Percentiles rank a stretch among this genome's conserved stretches.
phyloP scores from a whole-genome alignment of 2,888 invertebrate species.

The Heteropelma amictum region DNA sequence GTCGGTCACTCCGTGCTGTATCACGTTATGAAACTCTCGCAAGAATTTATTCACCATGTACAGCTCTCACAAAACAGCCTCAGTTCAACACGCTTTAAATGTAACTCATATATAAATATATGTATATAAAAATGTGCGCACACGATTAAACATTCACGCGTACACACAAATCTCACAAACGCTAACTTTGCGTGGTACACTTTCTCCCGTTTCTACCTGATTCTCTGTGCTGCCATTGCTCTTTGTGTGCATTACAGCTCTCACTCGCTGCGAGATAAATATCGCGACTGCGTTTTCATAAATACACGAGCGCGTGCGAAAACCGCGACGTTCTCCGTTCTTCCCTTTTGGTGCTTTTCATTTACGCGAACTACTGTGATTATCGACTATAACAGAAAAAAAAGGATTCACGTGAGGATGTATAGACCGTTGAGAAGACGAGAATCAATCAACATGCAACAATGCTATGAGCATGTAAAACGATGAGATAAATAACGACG shows the following conservation, averaged over 20 bases:
- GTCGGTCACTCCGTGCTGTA: conserved; percentile 68
- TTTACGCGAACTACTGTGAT: conserved; percentile 15
- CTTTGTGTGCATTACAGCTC: conserved; percentile 17
- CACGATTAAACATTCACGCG: neutral
- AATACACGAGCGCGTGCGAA: neutral
- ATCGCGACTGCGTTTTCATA: neutral
- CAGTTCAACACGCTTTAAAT: conserved; percentile 27
- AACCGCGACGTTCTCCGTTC: neutral
- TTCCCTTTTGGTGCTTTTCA: conserved; percentile 1
- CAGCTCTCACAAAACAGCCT: conserved; percentile 11
- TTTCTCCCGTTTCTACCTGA: conserved; percentile 64
- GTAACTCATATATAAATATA: neutral
- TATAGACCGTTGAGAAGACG: conserved; percentile 6
- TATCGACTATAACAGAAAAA: conserved; percentile 14
- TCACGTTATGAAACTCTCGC: conserved; percentile 73
- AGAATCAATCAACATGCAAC: conserved; percentile 25
- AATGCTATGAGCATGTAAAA: too few species aligned
- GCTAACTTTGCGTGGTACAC: conserved; percentile 64
- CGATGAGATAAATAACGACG: too few species aligned
- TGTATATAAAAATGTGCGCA: neutral
- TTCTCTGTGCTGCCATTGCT: conserved; percentile 17
- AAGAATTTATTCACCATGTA: conserved; percentile 68
- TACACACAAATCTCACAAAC: conserved; percentile 11
- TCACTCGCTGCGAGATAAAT: conserved; percentile 8
- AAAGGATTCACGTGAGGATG: neutral